These are phyloP conservation scores for Ispidina lecontei DNA, from an alignment of 2,797 vertebrate genomes.

Conservation along the genomic window DNA sequence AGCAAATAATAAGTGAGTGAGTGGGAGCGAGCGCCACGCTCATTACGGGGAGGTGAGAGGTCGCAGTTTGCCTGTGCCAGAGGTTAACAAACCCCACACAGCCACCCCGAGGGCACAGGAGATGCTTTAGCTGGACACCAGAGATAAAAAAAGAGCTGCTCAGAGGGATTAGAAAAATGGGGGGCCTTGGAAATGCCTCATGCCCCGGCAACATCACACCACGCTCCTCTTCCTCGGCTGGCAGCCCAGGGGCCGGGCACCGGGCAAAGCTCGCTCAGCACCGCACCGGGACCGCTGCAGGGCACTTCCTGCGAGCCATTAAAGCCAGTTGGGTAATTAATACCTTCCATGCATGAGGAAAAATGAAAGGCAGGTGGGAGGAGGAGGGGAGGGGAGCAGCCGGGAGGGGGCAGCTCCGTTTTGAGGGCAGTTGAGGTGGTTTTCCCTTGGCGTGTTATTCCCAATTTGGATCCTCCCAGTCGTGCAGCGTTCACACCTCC, in stretches of 20 bases:
- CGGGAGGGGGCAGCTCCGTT: neutral
- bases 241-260: neutral
- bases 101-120: neutral
- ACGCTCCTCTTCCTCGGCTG: neutral
- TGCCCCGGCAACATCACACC: neutral
- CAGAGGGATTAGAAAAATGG: neutral
- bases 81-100: neutral
- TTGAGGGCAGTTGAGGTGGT: neutral
- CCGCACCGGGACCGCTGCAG: neutral
- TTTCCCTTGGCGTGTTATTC: neutral
- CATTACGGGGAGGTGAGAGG: neutral
- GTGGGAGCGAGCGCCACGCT: neutral
- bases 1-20: neutral
- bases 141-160: neutral
- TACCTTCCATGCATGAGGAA: conserved; percentile 56
- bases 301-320: conserved; percentile 55
- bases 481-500: neutral
- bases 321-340: conserved; percentile 37
- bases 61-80: neutral
- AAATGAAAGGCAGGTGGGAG: conserved; percentile 45
- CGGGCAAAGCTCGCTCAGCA: neutral
- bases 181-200: neutral
- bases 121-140: neutral
- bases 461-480: neutral
- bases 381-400: neutral